phyloP scores from a whole-genome alignment of 2,113 vertebrate genomes.

The Periophthalmodon schlosseri region DNA sequence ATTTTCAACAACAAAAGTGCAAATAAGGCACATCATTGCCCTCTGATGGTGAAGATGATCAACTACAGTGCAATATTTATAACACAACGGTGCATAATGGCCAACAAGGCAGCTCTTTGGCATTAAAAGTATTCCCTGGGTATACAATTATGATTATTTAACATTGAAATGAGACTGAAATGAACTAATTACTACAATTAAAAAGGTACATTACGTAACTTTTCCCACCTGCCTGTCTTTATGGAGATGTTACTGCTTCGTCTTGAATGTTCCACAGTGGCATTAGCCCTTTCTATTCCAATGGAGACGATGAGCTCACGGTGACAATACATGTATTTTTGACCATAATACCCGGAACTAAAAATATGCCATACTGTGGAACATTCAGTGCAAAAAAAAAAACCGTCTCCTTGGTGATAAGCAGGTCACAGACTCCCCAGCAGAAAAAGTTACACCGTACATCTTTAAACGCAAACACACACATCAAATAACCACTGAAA shows the following conservation, averaged over 20 bases:
- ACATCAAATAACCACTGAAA: background rate
- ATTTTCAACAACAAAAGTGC: background rate
- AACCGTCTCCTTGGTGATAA: no score
- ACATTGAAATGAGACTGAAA: background rate
- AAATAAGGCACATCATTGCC: background rate
- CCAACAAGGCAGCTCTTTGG: slow-evolving; percentile 38
- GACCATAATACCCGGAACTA: no score
- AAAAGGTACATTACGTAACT: background rate
- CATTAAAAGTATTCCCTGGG: background rate
- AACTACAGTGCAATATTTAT: slow-evolving; percentile 18
- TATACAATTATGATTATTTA: background rate
- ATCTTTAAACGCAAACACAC: background rate
- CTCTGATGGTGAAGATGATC: background rate
- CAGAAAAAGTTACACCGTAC: background rate
- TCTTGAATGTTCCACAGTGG: no score
- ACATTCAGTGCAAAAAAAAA: no score
- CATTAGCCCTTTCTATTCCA: no score
- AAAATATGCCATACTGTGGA: no score
- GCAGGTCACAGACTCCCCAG: background rate
- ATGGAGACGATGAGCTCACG: no score
- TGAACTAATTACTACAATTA: background rate
- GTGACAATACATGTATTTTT: no score
- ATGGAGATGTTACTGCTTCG: no score
- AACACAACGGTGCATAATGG: background rate
- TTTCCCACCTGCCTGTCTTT: no score